Conservation (phyloP, 2,113 vertebrate species). For the Nymphicus hollandicus region DNA sequence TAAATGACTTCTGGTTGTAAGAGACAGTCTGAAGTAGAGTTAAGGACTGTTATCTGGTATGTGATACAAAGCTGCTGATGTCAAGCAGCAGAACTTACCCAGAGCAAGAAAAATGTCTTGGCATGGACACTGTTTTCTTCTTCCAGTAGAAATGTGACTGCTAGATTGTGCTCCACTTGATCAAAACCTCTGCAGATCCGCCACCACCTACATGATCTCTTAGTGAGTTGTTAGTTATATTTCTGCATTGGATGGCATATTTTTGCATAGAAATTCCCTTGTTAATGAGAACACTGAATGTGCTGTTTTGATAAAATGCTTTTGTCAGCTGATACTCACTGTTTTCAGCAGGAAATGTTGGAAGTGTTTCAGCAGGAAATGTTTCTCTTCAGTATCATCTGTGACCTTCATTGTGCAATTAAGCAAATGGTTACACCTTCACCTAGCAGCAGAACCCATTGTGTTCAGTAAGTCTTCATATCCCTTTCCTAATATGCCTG, state of each 20-base stretch:
- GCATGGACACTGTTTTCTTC: neutral
- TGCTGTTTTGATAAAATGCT: slow-evolving; percentile 32
- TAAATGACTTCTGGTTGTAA: neutral
- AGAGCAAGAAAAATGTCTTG: neutral
- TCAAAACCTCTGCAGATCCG: neutral
- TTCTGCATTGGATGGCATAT: slow-evolving; percentile 18
- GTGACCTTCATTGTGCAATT: neutral
- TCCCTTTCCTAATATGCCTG: neutral
- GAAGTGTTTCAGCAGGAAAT: neutral
- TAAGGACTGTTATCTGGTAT: neutral
- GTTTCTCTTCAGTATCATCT: neutral
- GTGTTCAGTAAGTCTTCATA: neutral
- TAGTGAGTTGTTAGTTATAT: neutral
- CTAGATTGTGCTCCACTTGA: neutral
- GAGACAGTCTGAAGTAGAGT: neutral
- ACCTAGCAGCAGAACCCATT: neutral
- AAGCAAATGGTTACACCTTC: neutral
- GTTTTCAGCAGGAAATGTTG: slow-evolving; percentile 26
- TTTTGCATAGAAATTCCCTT: slow-evolving; percentile 8
- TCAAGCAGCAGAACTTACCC: neutral
- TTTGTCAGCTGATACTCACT: slow-evolving; percentile 8
- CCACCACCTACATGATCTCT: neutral
- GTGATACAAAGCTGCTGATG: neutral
- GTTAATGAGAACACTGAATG: slow-evolving; percentile 11
- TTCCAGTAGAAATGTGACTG: neutral